Conservation (phyloP, 2,888 invertebrate species). For the Campoletis raptor region DNA sequence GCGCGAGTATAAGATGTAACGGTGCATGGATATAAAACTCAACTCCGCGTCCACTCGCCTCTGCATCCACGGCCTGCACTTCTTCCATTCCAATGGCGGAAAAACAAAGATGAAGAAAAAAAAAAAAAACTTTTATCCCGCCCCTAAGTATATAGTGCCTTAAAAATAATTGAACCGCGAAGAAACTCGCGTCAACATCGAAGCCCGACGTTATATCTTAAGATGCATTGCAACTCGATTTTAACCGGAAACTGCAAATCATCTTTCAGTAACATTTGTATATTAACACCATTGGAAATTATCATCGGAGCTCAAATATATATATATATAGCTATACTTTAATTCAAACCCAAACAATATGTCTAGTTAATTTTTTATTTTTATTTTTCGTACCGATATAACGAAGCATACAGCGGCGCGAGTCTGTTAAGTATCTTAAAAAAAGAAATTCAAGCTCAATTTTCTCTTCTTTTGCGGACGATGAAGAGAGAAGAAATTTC, state of each 20-base stretch:
- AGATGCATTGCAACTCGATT: conserved; percentile 48
- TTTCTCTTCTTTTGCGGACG: background rate
- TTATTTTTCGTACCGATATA: too few relatives aligned
- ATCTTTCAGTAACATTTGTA: too few relatives aligned
- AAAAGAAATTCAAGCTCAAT: background rate
- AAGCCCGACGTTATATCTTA: background rate
- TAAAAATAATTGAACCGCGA: conserved; percentile 60
- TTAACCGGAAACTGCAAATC: conserved; percentile 52
- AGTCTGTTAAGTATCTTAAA: background rate
- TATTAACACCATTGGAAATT: too few relatives aligned
- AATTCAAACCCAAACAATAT: too few relatives aligned
- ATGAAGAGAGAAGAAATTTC: background rate
- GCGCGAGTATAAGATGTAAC: conserved; percentile 12
- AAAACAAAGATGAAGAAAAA: conserved; percentile 7
- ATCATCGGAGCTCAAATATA: too few relatives aligned
- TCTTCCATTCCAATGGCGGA: background rate
- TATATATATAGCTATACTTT: too few relatives aligned
- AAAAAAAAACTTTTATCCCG: conserved; percentile 39
- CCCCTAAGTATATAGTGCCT: conserved; percentile 40
- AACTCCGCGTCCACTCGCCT: background rate
- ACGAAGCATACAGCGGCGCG: background rate
- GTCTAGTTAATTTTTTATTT: too few relatives aligned
- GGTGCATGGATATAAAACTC: conserved; percentile 20
- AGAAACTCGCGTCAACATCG: conserved; percentile 17
- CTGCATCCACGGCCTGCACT: too few relatives aligned